These are phyloP conservation scores for Semaprochilodus insignis DNA, from an alignment of 2,797 vertebrate species.

Conservation along the genomic window DNA sequence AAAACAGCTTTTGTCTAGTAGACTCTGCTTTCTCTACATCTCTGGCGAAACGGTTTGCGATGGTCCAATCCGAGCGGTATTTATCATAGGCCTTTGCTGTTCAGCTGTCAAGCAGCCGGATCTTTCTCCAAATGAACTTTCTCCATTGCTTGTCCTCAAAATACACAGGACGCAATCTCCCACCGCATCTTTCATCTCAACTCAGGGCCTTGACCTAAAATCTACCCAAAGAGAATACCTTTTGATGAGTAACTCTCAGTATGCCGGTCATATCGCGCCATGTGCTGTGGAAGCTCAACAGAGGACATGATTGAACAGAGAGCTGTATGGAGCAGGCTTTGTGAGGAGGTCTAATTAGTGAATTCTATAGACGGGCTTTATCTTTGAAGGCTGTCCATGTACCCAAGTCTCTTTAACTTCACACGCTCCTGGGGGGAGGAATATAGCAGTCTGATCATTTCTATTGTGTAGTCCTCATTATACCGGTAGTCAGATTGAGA, in stretches of 20 bases:
- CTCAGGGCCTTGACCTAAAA: slow-evolving; percentile 21
- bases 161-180: slow-evolving; percentile 18
- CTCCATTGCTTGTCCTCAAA: slow-evolving; percentile 9
- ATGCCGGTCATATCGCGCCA: background rate
- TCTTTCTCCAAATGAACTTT: background rate
- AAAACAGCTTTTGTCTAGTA: background rate
- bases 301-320: slow-evolving; percentile 6
- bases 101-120: background rate
- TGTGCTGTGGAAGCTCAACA: background rate
- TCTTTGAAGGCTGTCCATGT: slow-evolving; percentile 11
- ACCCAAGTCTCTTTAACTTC: slow-evolving; percentile 1
- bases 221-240: slow-evolving; percentile 31
- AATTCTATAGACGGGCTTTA: slow-evolving; percentile 14
- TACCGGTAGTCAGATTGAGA: background rate
- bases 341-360: slow-evolving; percentile 26
- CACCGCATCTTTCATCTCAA: slow-evolving; percentile 34
- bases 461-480: background rate
- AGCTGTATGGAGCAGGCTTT: background rate
- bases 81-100: slow-evolving; percentile 8
- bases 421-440: background rate
- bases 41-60: background rate
- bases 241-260: slow-evolving; percentile 27
- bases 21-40: background rate
- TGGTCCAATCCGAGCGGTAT: background rate
- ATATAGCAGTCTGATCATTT: background rate